A percentile compares a stretch with the other conserved stretches of the same genome.
These are phyloP conservation scores for Periparus ater DNA, from an alignment of 2,797 vertebrate species.

Conservation along the genomic window DNA sequence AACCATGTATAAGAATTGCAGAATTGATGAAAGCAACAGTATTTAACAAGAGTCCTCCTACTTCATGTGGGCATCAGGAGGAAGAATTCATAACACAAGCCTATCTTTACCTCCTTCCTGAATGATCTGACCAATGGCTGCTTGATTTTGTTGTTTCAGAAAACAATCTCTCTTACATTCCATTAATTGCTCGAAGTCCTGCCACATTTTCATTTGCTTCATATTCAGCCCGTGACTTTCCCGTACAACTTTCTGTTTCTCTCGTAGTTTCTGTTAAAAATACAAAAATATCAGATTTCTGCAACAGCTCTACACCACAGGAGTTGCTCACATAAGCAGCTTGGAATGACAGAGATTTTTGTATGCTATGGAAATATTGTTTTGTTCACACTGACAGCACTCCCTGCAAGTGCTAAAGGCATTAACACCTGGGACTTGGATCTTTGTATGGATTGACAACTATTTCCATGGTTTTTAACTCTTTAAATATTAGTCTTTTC, in stretches of 20 bases:
- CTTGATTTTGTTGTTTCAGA: slow-evolving; percentile 87
- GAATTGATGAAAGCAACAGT: neutral
- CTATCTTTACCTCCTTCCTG: slow-evolving; percentile 93
- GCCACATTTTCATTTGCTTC: slow-evolving; percentile 97
- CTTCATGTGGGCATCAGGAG: neutral
- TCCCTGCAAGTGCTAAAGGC: neutral
- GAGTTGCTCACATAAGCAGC: neutral
- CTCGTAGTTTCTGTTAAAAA: slow-evolving; percentile 87
- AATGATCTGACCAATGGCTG: slow-evolving; percentile 88
- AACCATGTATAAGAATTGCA: neutral
- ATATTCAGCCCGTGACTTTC: slow-evolving; percentile 91
- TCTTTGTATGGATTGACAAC: neutral
- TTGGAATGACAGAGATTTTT: neutral
- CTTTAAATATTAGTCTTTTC: neutral
- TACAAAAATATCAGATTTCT: neutral
- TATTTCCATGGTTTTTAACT: neutral
- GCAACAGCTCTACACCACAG: neutral
- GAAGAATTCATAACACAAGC: slow-evolving; percentile 83
- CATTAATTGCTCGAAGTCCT: slow-evolving; percentile 91
- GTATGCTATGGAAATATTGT: neutral
- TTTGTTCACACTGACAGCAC: neutral
- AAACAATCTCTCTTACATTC: slow-evolving; percentile 93
- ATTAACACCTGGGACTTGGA: neutral
- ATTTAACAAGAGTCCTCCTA: neutral
- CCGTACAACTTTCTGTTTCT: slow-evolving; percentile 90